These are phyloP conservation scores for Cydia splendana DNA, from an alignment of 1,140 invertebrate genomes.

Conservation along the genomic window DNA sequence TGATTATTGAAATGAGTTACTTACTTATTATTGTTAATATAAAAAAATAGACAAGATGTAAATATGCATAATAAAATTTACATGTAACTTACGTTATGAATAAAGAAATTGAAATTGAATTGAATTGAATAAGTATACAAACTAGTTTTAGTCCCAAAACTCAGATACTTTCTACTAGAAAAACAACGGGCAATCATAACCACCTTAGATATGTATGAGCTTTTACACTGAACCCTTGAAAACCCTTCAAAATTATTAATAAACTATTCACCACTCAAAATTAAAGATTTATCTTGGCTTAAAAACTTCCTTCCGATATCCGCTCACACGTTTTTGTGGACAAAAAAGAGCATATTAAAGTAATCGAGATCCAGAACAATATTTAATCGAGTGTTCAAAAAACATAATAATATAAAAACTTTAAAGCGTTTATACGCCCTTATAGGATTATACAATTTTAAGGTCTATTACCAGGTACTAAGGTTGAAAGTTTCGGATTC, in stretches of 20 bases:
- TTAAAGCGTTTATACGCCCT: background rate
- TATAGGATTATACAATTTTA: background rate
- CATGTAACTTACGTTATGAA: too few relatives aligned
- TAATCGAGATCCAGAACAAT: conserved; percentile 13
- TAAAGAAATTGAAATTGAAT: too few relatives aligned
- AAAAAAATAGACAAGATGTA: too few relatives aligned
- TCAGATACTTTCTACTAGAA: too few relatives aligned
- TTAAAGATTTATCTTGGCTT: conserved; percentile 1
- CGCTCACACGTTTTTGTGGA: conserved; percentile 13
- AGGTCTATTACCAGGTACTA: background rate
- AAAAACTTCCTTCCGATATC: conserved; percentile 19
- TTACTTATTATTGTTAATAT: too few relatives aligned
- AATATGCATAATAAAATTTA: too few relatives aligned
- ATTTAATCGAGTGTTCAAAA: conserved; percentile 21
- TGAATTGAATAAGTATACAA: too few relatives aligned
- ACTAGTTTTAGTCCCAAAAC: too few relatives aligned
- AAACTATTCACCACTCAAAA: background rate
- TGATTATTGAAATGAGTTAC: too few relatives aligned
- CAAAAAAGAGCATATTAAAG: conserved; percentile 7
- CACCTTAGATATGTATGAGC: background rate
- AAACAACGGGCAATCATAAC: too few relatives aligned
- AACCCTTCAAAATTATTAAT: background rate
- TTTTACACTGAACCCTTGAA: background rate
- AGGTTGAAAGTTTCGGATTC: background rate
- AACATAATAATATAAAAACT: background rate